Evolutionary conservation across 2,888 invertebrate species (phyloP).

Genomic region (Dinocampus coccinellae): DNA sequence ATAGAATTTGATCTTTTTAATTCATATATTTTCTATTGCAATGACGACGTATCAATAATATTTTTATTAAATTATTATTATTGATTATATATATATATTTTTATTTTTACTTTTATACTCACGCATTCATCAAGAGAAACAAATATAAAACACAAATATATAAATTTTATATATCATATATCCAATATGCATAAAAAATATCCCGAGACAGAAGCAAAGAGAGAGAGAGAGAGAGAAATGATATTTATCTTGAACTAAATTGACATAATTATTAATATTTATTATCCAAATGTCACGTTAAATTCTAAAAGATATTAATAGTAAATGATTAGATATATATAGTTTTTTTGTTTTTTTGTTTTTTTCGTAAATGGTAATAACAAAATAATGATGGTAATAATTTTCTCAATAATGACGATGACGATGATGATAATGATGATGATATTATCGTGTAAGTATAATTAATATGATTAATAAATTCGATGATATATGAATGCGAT

Average conservation of each 20-base stretch:
- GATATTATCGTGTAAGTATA: conserved; percentile 25
- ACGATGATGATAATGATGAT: conserved; percentile 8
- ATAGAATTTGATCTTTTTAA: not conserved
- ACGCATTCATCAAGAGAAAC: not conserved
- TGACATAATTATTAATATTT: not conserved
- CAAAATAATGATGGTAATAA: conserved; percentile 24
- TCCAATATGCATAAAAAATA: conserved; percentile 1
- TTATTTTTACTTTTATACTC: not conserved
- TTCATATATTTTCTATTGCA: not conserved
- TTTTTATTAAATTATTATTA: not conserved
- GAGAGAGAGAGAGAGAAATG: too few species aligned
- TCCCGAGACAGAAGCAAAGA: too few species aligned
- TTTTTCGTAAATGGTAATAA: not conserved
- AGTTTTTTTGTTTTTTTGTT: too few species aligned
- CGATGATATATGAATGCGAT: conserved; percentile 39
- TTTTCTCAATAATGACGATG: conserved; percentile 17
- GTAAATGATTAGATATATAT: not conserved
- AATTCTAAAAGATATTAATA: not conserved
- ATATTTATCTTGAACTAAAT: not conserved
- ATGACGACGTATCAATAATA: not conserved
- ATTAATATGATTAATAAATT: conserved; percentile 33
- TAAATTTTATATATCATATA: conserved; percentile 7
- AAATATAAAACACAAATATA: conserved; percentile 4
- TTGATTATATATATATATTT: too few species aligned
- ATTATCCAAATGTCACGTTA: not conserved